Evolutionary conservation across 2,888 invertebrate genomes (phyloP), one percentile per base, ranked within the genome.

Genomic region (Drosophila longiperda): DNA sequence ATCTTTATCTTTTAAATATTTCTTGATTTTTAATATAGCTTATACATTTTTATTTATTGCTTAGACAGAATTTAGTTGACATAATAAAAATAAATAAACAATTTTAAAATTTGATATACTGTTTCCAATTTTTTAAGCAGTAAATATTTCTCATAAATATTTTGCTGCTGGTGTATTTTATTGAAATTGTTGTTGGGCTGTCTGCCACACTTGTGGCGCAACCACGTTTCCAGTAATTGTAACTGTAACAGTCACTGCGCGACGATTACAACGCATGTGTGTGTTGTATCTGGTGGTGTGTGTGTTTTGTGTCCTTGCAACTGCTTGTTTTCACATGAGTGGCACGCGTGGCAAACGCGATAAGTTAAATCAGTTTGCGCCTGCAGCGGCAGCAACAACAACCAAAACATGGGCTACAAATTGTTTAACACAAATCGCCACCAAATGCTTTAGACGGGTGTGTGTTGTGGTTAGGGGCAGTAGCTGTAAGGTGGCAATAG

Each of bases 371-470:
- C 85, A 79, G 75, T 69, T 65, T 65, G 75, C 77, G 75, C 78
- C 78, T 69, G 68, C 77, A 72, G 71, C 82, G 69, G 75, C 76
- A 84, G 68, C 84, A 87, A 87, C 32, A 34, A 33, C 77, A 82
- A 78, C 76, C 83, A 73, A 81, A 85, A 85, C 85, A 85, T 77
- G 81, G 77, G 73, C 83, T 85, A 81, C 85, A 87, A 85, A 85
- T 85, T 87, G 85, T 80, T 87, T 60, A 82, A 87, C 87, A 87
- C 84, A 84, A 84, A 78, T 84, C 78, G 74, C 80, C 20, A 48
- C 48, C 48, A 17, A 54, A 45, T 58, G 54, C 52, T 70, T 60
- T 55, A 52, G 54, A 29, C 1, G 17, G 7, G 15, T 6, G 7
- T 0, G 33, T 66, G 52, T 57, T 69, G 73, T 29, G 29, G 29